A percentile compares a stretch with the other conserved stretches of the same genome.
Conservation (phyloP, 2,797 vertebrate genomes). For the Parauchenoglanis punctatus region DNA sequence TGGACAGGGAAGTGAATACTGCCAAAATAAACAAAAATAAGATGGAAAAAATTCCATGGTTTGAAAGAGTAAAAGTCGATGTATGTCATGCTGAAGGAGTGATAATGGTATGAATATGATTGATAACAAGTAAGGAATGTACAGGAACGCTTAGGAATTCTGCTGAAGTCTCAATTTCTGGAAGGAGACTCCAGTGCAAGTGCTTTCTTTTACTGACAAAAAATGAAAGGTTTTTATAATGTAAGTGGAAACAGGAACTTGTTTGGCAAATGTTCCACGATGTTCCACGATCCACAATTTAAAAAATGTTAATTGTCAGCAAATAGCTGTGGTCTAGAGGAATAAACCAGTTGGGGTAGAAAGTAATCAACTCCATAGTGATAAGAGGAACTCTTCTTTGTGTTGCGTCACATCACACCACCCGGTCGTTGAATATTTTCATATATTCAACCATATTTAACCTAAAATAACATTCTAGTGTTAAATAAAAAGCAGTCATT, state of each 20-base stretch:
- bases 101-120: neutral
- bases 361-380: neutral
- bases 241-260: neutral
- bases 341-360: neutral
- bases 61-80: neutral
- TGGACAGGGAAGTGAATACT: neutral
- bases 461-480: neutral
- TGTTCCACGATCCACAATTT: no score
- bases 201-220: neutral
- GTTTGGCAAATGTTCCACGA: neutral
- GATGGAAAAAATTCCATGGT: neutral
- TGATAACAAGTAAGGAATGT: no score
- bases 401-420: neutral
- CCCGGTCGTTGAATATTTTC: neutral
- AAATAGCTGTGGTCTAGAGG: neutral
- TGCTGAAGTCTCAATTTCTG: no score
- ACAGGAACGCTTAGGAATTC: neutral
- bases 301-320: neutral
- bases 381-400: neutral
- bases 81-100: neutral
- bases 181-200: conserved; percentile 6
- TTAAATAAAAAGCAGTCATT: no score
- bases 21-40: neutral
- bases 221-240: neutral
- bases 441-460: no score